A percentile compares a stretch with the other conserved stretches of the same genome.
phyloP scores from a whole-genome alignment of 2,113 vertebrate genomes.

The Coracopsis vasa region DNA sequence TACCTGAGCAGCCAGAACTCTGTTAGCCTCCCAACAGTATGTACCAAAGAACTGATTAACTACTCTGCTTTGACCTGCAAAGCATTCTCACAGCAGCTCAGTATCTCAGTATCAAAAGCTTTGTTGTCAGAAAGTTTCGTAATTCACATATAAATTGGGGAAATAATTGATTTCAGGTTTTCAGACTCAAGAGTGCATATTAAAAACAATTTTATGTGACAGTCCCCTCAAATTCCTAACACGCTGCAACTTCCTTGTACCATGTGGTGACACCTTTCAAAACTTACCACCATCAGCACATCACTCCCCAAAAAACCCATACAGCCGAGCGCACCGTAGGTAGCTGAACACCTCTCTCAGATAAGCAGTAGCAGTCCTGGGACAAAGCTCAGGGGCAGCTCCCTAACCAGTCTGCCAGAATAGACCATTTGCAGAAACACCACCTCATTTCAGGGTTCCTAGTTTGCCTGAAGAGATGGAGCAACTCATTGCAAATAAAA shows the following conservation, averaged over 20 bases:
- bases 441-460: not conserved
- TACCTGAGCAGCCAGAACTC: not conserved
- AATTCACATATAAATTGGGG: not conserved
- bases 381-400: not conserved
- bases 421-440: not conserved
- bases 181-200: not conserved
- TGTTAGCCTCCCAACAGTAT: not conserved
- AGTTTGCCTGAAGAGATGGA: not conserved
- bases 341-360: not conserved
- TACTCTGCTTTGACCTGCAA: not conserved
- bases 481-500: not conserved
- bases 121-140: not conserved
- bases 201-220: not conserved
- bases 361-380: not conserved
- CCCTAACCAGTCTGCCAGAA: not conserved
- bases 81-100: not conserved
- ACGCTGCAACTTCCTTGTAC: not conserved
- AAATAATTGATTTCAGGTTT: not conserved
- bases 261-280: not conserved
- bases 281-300: not conserved
- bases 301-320: not conserved
- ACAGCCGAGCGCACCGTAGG: fast-evolving
- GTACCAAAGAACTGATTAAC: not conserved
- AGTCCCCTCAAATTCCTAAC: not conserved
- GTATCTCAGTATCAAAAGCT: not conserved